These are phyloP conservation scores for Rhinichthys osculus DNA, from an alignment of 2,797 vertebrate genomes.

Conservation along the genomic window DNA sequence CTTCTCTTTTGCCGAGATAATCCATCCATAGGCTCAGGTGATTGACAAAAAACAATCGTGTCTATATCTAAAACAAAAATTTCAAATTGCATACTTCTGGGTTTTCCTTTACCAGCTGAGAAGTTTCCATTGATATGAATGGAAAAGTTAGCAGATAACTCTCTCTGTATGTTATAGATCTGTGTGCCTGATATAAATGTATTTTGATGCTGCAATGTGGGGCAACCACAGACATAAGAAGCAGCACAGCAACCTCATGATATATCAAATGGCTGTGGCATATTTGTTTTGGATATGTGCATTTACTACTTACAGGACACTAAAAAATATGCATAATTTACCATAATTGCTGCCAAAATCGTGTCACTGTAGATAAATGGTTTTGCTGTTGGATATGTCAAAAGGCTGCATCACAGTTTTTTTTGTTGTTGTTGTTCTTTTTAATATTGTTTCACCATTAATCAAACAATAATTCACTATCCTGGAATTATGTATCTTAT, in stretches of 20 bases:
- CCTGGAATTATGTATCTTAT: slow-evolving; percentile 19
- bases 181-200: not conserved
- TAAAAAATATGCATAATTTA: slow-evolving; percentile 13
- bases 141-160: not conserved
- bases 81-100: too few species aligned
- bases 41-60: not conserved
- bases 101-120: not conserved
- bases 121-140: not conserved
- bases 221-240: not conserved
- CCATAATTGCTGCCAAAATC: slow-evolving; percentile 21
- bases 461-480: slow-evolving; percentile 22
- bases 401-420: not conserved
- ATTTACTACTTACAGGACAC: not conserved
- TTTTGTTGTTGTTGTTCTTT: not conserved
- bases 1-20: too few species aligned
- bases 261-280: slow-evolving; percentile 5
- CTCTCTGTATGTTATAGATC: not conserved
- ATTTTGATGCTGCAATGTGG: not conserved
- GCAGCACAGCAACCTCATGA: not conserved
- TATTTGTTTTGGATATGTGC: slow-evolving; percentile 3
- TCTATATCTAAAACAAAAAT: too few species aligned
- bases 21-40: too few species aligned
- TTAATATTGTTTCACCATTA: not conserved
- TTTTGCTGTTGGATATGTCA: not conserved
- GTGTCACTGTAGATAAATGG: not conserved